A percentile compares a stretch with the other conserved stretches of the same genome.
phyloP scores from a whole-genome alignment of 2,888 invertebrate species.

The Baccha elongata region DNA sequence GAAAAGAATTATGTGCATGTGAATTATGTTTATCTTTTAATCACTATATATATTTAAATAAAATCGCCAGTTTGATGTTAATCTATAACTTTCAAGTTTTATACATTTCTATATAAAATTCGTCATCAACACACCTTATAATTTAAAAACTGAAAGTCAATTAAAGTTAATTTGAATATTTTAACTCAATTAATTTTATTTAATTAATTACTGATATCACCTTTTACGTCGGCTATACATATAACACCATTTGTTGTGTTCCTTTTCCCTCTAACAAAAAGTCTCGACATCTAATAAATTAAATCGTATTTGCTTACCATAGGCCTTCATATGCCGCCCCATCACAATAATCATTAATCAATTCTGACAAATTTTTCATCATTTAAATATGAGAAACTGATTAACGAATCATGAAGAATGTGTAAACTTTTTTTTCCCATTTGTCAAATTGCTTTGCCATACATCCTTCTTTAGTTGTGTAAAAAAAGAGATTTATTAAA shows the following conservation, averaged over 20 bases:
- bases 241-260: conserved; percentile 9
- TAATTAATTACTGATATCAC: conserved; percentile 55
- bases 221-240: conserved; percentile 31
- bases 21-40: too few relatives aligned
- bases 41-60: too few relatives aligned
- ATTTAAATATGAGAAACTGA: conserved; percentile 68
- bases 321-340: conserved; percentile 10
- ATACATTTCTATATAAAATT: not conserved
- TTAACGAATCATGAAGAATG: conserved; percentile 63
- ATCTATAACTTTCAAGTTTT: not conserved
- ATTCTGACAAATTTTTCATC: conserved; percentile 63
- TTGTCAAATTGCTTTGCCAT: conserved; percentile 50
- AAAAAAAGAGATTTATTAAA: conserved; percentile 46
- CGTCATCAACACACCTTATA: conserved; percentile 9
- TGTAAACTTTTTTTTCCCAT: conserved; percentile 54
- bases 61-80: not conserved
- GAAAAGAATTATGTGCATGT: too few relatives aligned
- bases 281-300: conserved; percentile 51
- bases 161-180: conserved; percentile 19
- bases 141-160: conserved; percentile 11
- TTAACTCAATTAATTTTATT: conserved; percentile 24
- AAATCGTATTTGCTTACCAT: conserved; percentile 42
- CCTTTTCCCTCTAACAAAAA: conserved; percentile 4
- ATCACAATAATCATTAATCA: conserved; percentile 64
- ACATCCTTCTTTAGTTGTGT: not conserved